phyloP scores from a whole-genome alignment of 2,113 vertebrate genomes.

The Larimichthys polyactis region DNA sequence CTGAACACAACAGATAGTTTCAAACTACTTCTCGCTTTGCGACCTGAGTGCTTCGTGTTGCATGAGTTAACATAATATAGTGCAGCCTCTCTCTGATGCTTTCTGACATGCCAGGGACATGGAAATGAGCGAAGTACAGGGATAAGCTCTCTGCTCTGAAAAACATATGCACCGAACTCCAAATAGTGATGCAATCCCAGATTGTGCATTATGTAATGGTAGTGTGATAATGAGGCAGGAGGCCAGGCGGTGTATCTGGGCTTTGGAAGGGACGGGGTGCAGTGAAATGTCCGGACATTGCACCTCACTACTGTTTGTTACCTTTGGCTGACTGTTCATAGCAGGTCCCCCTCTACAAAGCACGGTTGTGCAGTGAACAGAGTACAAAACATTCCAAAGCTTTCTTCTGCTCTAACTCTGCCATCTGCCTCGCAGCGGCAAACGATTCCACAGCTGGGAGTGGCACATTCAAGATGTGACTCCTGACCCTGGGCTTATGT shows the following conservation, averaged over 20 bases:
- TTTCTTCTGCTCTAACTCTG: slow-evolving; percentile 10
- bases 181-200: slow-evolving; percentile 69
- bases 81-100: slow-evolving; percentile 32
- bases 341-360: slow-evolving; percentile 26
- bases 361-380: neutral
- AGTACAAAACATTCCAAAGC: slow-evolving; percentile 34
- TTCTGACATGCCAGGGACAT: slow-evolving; percentile 54
- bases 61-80: slow-evolving; percentile 3
- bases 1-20: slow-evolving; percentile 29
- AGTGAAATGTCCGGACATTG: slow-evolving; percentile 13
- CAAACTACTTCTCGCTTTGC: slow-evolving; percentile 2
- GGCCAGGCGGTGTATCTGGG: neutral
- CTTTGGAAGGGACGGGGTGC: slow-evolving; percentile 9
- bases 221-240: slow-evolving; percentile 50
- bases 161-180: slow-evolving; percentile 58
- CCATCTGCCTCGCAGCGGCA: slow-evolving; percentile 29
- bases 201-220: slow-evolving; percentile 67
- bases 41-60: neutral
- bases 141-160: slow-evolving; percentile 65
- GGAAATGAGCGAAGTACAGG: slow-evolving; percentile 55
- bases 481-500: slow-evolving; percentile 31
- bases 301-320: slow-evolving; percentile 37
- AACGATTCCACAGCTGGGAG: slow-evolving; percentile 43
- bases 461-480: slow-evolving; percentile 55
- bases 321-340: slow-evolving; percentile 23